A percentile compares a stretch with the other conserved stretches of the same genome.
phyloP scores from a whole-genome alignment of 2,888 invertebrate genomes.

The Subacronicta megacephala region DNA sequence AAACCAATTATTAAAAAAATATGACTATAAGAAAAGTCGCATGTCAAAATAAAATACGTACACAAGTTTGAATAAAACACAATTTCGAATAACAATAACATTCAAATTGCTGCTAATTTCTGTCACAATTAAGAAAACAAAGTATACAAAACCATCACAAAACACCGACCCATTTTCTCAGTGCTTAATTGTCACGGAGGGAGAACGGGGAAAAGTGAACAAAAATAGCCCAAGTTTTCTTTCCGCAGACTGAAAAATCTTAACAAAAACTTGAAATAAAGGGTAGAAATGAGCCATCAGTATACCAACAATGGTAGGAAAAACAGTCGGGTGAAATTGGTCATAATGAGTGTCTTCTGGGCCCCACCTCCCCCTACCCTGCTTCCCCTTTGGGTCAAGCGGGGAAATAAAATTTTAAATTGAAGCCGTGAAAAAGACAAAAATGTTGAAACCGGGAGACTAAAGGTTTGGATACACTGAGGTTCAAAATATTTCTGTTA shows the following conservation, averaged over 20 bases:
- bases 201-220: conserved; percentile 48
- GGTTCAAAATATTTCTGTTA: conserved; percentile 3
- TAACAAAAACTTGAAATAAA: conserved; percentile 75
- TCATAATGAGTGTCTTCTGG: conserved; percentile 85
- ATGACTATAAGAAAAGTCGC: no score
- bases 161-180: conserved; percentile 58
- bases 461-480: conserved; percentile 49
- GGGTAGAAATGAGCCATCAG: conserved; percentile 82
- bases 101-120: conserved; percentile 55
- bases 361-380: conserved; percentile 59
- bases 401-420: conserved; percentile 86
- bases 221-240: conserved; percentile 57
- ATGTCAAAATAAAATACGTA: no score
- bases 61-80: conserved; percentile 9
- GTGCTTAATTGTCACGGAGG: conserved; percentile 59
- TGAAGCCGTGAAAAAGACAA: conserved; percentile 85
- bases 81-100: conserved; percentile 21
- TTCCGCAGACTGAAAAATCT: conserved; percentile 58
- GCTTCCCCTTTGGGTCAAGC: conserved; percentile 81
- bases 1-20: no score
- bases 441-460: conserved; percentile 71
- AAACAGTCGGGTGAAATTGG: conserved; percentile 85
- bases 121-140: conserved; percentile 46
- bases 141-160: conserved; percentile 37
- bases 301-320: conserved; percentile 73